Conservation (phyloP, 2,888 invertebrate genomes). For the Pimpla rufipes region DNA sequence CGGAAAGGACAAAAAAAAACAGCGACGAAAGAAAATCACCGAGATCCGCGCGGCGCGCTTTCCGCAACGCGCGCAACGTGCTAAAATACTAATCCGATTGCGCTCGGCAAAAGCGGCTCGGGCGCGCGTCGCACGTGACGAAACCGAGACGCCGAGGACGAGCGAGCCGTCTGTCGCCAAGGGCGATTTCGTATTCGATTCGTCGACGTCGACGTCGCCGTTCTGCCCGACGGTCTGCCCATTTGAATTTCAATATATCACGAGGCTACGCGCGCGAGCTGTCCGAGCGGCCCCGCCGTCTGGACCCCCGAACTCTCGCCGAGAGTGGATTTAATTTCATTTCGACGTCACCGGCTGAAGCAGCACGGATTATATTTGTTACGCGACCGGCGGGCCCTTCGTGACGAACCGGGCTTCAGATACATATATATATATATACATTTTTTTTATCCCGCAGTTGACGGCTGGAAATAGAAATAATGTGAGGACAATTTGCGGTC, state of each 20-base stretch:
- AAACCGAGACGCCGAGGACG: conserved; percentile 30
- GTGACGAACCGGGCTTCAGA: neutral
- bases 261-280: neutral
- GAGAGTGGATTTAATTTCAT: conserved; percentile 37
- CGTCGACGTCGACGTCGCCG: conserved; percentile 18
- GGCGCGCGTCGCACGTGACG: conserved; percentile 3
- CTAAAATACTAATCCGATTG: conserved; percentile 51
- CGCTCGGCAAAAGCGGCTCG: conserved; percentile 13
- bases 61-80: conserved; percentile 12
- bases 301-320: neutral
- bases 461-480: neutral
- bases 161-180: conserved; percentile 52
- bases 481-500: neutral
- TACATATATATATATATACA: too few species aligned
- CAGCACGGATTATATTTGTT: conserved; percentile 4
- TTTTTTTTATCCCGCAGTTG: conserved; percentile 1
- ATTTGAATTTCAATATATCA: conserved; percentile 58
- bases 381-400: neutral
- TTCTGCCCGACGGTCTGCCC: conserved; percentile 21
- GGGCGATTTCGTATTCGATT: conserved; percentile 59
- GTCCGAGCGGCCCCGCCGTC: conserved; percentile 15
- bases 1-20: conserved; percentile 14
- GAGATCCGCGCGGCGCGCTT: neutral
- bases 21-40: conserved; percentile 21
- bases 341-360: conserved; percentile 26